A percentile compares a stretch with the other conserved stretches of the same genome.
phyloP scores from a whole-genome alignment of 2,888 invertebrate species.

The Pegoplata infirma region DNA sequence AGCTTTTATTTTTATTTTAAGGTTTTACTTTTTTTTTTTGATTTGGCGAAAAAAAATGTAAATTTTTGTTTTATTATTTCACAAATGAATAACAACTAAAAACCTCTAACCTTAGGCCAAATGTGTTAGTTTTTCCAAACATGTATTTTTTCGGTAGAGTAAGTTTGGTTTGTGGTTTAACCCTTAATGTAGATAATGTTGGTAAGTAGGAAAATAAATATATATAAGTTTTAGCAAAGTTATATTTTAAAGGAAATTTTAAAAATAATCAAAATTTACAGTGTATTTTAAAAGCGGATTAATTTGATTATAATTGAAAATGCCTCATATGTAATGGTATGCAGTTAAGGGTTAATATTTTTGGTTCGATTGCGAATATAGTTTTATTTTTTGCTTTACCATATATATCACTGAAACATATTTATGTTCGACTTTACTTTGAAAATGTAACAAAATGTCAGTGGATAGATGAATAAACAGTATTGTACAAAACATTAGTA shows the following conservation, averaged over 20 bases:
- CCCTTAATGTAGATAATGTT: no score
- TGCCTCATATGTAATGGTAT: no score
- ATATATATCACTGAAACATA: background rate
- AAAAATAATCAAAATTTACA: no score
- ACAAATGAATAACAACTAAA: background rate
- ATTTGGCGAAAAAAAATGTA: background rate
- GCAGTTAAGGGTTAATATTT: no score
- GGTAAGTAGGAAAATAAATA: no score
- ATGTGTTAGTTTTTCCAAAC: slow-evolving; percentile 8
- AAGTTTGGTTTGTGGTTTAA: background rate
- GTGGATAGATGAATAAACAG: background rate
- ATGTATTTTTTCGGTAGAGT: slow-evolving; percentile 6
- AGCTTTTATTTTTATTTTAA: slow-evolving; percentile 1
- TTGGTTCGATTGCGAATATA: slow-evolving; percentile 1
- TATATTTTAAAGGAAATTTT: no score
- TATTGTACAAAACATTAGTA: no score
- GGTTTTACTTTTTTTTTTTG: background rate
- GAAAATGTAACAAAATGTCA: background rate
- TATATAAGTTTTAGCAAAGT: no score
- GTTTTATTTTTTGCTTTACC: background rate
- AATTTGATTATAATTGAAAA: no score
- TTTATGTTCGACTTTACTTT: background rate
- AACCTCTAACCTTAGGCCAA: background rate
- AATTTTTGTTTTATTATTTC: background rate
- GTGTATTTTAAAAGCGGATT: no score